These are phyloP conservation scores for Pyrrhosoma nymphula DNA, from an alignment of 2,888 invertebrate species.

Conservation along the genomic window DNA sequence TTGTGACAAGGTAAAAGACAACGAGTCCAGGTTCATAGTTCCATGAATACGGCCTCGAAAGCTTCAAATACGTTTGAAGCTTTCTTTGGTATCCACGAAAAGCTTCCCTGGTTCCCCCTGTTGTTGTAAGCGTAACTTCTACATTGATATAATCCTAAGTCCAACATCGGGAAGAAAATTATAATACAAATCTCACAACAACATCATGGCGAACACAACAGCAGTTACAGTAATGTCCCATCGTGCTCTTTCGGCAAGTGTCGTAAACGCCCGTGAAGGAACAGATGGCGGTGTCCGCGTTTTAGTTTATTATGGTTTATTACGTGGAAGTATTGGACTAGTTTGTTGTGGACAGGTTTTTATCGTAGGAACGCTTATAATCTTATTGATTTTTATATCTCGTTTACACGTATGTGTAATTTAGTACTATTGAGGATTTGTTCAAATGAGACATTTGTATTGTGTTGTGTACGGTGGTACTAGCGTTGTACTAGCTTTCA, in stretches of 20 bases:
- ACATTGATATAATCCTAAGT: slow-evolving; percentile 79
- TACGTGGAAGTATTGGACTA: background rate
- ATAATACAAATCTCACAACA: slow-evolving; percentile 76
- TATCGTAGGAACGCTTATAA: background rate
- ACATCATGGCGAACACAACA: slow-evolving; percentile 76
- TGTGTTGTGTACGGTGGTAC: no score
- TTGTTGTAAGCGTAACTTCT: slow-evolving; percentile 78
- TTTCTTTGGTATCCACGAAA: slow-evolving; percentile 90
- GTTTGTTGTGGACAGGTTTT: background rate
- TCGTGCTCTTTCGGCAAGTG: slow-evolving; percentile 65
- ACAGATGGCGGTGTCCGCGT: slow-evolving; percentile 58
- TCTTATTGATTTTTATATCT: background rate
- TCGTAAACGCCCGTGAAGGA: slow-evolving; percentile 58
- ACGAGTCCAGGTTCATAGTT: slow-evolving; percentile 99
- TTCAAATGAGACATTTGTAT: background rate
- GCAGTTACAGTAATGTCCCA: slow-evolving; percentile 67
- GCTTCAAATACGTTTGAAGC: slow-evolving; percentile 97
- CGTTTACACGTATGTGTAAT: background rate
- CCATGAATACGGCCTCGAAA: slow-evolving; percentile 95
- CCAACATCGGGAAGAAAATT: slow-evolving; percentile 80
- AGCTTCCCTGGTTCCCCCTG: slow-evolving; percentile 79
- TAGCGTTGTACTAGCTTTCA: no score
- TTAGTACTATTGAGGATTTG: background rate
- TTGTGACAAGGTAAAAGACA: slow-evolving; percentile 99
- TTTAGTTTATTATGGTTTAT: background rate